Evolutionary conservation across 1,140 invertebrate species (phyloP).

Genomic region (Zaprionus gabonicus): DNA sequence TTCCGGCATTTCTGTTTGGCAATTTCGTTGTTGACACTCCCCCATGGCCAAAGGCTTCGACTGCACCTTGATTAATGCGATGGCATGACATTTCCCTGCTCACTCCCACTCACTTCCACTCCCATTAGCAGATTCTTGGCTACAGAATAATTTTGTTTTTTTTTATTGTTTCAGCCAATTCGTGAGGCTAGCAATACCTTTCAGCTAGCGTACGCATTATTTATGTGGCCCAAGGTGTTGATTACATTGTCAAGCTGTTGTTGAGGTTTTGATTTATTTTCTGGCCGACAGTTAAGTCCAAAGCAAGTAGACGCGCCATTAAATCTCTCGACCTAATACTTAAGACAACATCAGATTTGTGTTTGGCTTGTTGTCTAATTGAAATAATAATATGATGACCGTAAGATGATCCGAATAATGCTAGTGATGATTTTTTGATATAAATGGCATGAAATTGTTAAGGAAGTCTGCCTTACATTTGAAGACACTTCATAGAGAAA

Average conservation of each 20-base stretch:
- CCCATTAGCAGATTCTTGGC: conserved; percentile 45
- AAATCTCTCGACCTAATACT: conserved; percentile 11
- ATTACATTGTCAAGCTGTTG: conserved; percentile 33
- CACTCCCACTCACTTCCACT: not conserved
- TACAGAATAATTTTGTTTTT: not conserved
- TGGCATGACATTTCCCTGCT: conserved; percentile 44
- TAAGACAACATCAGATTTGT: not conserved
- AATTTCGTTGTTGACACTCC: conserved; percentile 30
- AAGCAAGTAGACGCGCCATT: conserved; percentile 25
- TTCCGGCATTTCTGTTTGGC: conserved; percentile 19
- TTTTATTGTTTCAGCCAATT: conserved; percentile 45
- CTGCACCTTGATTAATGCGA: conserved; percentile 76
- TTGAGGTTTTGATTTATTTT: conserved; percentile 43
- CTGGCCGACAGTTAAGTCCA: conserved; percentile 27
- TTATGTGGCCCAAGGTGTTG: conserved; percentile 56
- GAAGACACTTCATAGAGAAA: too few species aligned
- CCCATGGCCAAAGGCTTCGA: conserved; percentile 44
- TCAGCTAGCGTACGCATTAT: conserved; percentile 44
- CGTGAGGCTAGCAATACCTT: conserved; percentile 30
- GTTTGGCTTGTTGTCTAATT: not conserved
- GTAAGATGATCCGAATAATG: too few species aligned
- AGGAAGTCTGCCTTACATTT: too few species aligned
- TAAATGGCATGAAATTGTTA: too few species aligned
- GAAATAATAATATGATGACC: too few species aligned
- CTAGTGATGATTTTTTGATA: too few species aligned